A percentile compares a stretch with the other conserved stretches of the same genome.
phyloP scores from a whole-genome alignment of 2,888 invertebrate species.

The Drosophila quinaria region DNA sequence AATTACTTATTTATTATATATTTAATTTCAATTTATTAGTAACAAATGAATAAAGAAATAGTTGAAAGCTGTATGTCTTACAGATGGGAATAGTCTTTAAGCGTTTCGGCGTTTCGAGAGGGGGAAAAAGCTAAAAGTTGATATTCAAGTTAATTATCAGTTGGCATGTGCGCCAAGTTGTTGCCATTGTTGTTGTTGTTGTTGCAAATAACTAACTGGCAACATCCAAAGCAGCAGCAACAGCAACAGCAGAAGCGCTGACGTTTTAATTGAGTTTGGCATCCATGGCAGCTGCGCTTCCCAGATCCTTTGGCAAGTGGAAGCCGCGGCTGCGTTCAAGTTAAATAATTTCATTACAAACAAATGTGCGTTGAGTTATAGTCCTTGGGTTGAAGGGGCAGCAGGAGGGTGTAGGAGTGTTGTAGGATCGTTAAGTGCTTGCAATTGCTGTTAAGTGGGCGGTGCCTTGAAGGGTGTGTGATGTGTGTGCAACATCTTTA shows the following conservation, averaged over 20 bases:
- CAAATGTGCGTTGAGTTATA: slow-evolving; percentile 53
- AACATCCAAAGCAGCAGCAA: slow-evolving; percentile 27
- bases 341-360: slow-evolving; percentile 78
- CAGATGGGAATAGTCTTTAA: slow-evolving; percentile 20
- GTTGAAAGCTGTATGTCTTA: not conserved
- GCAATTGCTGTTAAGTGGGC: slow-evolving; percentile 37
- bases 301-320: slow-evolving; percentile 29
- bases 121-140: slow-evolving; percentile 59
- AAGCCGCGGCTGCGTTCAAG: slow-evolving; percentile 56
- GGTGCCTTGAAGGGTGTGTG: slow-evolving; percentile 19
- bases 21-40: not conserved
- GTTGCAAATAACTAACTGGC: slow-evolving; percentile 60
- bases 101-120: slow-evolving; percentile 26
- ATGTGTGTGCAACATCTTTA: slow-evolving; percentile 26
- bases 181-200: slow-evolving; percentile 31
- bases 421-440: slow-evolving; percentile 32
- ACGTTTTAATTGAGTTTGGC: slow-evolving; percentile 80
- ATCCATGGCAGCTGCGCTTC: slow-evolving; percentile 69
- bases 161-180: slow-evolving; percentile 75
- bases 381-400: not conserved
- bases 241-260: slow-evolving; percentile 52
- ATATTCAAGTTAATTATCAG: slow-evolving; percentile 78
- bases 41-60: not conserved
- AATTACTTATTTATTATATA: not conserved
- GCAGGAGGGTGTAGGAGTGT: not conserved